A percentile compares a stretch with the other conserved stretches of the same genome.
These are phyloP conservation scores for Metacarcinus magister DNA, from an alignment of 2,888 invertebrate genomes.

Conservation along the genomic window DNA sequence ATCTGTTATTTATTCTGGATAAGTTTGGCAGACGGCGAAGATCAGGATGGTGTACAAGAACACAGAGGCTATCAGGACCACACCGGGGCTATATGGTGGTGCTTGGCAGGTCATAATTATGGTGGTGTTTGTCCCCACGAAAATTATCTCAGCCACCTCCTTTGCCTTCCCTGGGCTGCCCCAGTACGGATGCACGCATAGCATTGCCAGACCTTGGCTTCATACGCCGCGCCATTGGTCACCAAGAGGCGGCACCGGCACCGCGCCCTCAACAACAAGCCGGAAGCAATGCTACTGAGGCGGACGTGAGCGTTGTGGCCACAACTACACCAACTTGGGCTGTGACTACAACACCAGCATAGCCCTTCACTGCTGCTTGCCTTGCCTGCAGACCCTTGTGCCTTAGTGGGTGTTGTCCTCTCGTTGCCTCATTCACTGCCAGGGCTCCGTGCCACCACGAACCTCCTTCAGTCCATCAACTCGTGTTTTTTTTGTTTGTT, in stretches of 20 bases:
- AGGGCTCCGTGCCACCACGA: neutral
- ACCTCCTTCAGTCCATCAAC: neutral
- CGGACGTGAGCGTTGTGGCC: neutral
- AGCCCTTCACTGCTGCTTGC: neutral
- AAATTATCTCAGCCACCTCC: neutral
- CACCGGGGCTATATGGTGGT: neutral
- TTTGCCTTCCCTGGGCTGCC: neutral
- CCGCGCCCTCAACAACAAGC: neutral
- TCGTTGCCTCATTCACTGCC: neutral
- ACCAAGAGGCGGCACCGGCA: neutral
- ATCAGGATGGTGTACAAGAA: neutral
- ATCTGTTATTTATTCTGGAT: neutral
- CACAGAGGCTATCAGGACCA: neutral
- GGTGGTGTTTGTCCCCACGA: neutral
- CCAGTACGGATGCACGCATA: neutral
- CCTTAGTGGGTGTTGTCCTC: neutral
- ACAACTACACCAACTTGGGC: neutral
- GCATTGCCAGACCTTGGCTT: neutral
- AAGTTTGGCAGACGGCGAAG: neutral
- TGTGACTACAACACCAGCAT: neutral
- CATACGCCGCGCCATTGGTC: neutral
- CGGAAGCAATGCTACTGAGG: neutral
- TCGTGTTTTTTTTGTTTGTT: neutral
- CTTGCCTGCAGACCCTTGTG: neutral
- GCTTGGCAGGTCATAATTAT: neutral